Evolutionary conservation across 2,888 invertebrate species (phyloP).

Genomic region (Dendrolimus pini): DNA sequence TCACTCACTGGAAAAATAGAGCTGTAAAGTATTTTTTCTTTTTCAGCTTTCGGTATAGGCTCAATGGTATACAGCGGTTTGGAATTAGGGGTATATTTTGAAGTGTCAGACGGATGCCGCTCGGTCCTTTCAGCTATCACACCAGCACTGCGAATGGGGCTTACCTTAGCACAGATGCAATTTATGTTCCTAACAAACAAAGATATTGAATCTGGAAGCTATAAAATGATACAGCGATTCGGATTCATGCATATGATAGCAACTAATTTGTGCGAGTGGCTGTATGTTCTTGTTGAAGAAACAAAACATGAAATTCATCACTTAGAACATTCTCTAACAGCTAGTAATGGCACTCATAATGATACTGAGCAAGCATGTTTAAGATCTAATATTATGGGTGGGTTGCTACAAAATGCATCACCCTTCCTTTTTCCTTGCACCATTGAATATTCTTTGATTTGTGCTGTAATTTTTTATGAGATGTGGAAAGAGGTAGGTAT

Average conservation of each 20-base stretch:
- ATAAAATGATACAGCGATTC: slow-evolving; percentile 86
- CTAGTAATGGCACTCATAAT: slow-evolving; percentile 25
- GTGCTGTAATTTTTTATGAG: slow-evolving; percentile 91
- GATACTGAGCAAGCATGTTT: slow-evolving; percentile 59
- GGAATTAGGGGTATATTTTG: slow-evolving; percentile 86
- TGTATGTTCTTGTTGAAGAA: slow-evolving; percentile 90
- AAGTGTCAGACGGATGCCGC: slow-evolving; percentile 80
- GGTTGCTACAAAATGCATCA: slow-evolving; percentile 80
- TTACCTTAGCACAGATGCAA: slow-evolving; percentile 94
- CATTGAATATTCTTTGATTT: slow-evolving; percentile 94
- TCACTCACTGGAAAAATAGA: neutral
- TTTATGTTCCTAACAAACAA: slow-evolving; percentile 95
- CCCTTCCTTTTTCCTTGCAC: slow-evolving; percentile 93
- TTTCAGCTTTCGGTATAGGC: slow-evolving; percentile 75
- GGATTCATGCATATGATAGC: slow-evolving; percentile 97
- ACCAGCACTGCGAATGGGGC: slow-evolving; percentile 87
- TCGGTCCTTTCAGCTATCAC: slow-evolving; percentile 84
- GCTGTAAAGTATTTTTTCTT: slow-evolving; percentile 7
- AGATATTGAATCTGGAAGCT: slow-evolving; percentile 76
- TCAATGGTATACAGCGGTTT: slow-evolving; percentile 85
- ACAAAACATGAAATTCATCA: slow-evolving; percentile 92
- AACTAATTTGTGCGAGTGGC: slow-evolving; percentile 95
- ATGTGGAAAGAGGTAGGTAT: slow-evolving; percentile 90
- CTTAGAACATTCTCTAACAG: slow-evolving; percentile 63
- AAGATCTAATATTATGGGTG: slow-evolving; percentile 82